phyloP scores from a whole-genome alignment of 2,113 vertebrate genomes.

The Anoplopoma fimbria region DNA sequence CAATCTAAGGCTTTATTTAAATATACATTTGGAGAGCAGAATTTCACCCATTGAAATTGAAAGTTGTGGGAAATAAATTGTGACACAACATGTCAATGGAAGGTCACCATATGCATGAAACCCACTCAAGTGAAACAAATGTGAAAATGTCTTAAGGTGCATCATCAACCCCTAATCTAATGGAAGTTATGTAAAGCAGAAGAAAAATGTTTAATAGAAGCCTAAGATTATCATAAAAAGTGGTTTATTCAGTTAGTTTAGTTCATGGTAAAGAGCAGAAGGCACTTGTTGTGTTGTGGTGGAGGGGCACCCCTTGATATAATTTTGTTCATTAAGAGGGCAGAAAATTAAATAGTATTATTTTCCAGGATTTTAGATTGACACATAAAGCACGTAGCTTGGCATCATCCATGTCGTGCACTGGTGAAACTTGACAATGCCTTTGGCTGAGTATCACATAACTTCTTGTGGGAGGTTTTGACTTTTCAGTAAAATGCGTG shows the following conservation, averaged over 20 bases:
- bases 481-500: constrained; percentile 37
- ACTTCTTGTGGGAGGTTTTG: constrained; percentile 36
- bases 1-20: background rate
- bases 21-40: background rate
- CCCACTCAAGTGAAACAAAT: background rate
- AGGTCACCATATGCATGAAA: constrained; percentile 8
- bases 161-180: background rate
- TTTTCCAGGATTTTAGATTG: constrained; percentile 32
- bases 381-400: constrained; percentile 30
- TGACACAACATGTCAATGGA: background rate
- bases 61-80: too few relatives aligned
- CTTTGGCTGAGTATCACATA: constrained; percentile 15
- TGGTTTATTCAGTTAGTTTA: constrained; percentile 9
- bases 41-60: background rate
- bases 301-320: constrained; percentile 1
- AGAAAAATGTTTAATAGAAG: background rate
- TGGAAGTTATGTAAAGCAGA: constrained; percentile 12
- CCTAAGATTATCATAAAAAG: background rate
- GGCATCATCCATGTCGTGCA: background rate
- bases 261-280: background rate
- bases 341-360: background rate
- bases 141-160: background rate
- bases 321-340: background rate
- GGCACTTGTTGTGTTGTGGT: background rate
- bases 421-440: constrained; percentile 10